Evolutionary conservation across 1,140 invertebrate species (phyloP).

Genomic region (Coptotermes formosanus): DNA sequence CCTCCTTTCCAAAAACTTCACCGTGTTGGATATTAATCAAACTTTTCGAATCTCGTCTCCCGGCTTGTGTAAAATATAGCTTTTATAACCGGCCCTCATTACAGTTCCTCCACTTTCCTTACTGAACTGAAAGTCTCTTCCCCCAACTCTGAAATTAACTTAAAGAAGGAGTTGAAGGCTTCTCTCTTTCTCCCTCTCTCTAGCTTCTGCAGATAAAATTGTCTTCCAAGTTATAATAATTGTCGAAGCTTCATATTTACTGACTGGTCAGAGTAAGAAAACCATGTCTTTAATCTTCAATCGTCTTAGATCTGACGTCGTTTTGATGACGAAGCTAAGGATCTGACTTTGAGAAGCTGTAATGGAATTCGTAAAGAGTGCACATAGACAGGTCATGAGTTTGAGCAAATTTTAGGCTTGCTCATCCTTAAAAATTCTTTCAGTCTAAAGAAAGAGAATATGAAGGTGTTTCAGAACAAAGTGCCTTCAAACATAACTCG

Average conservation of each 20-base stretch:
- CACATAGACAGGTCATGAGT: too few relatives aligned
- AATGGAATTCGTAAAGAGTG: too few relatives aligned
- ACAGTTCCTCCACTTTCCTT: not conserved
- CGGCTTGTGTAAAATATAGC: not conserved
- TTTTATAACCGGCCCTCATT: constrained; percentile 5
- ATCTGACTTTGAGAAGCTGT: too few relatives aligned
- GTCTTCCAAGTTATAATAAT: constrained; percentile 3
- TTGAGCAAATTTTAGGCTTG: too few relatives aligned
- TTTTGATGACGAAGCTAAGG: too few relatives aligned
- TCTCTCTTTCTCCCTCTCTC: not conserved
- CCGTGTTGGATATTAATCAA: constrained; percentile 12
- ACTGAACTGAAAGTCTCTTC: not conserved
- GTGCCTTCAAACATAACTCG: too few relatives aligned
- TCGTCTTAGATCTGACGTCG: too few relatives aligned
- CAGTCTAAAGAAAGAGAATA: too few relatives aligned
- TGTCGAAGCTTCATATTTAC: not conserved
- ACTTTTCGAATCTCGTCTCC: not conserved
- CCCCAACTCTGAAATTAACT: not conserved
- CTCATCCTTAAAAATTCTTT: too few relatives aligned
- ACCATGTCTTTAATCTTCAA: not conserved
- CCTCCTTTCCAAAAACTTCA: too few relatives aligned
- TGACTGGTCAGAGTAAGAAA: not conserved
- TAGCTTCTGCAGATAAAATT: constrained; percentile 1
- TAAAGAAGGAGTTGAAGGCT: not conserved
- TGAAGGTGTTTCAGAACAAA: too few relatives aligned